Evolutionary conservation across 2,797 vertebrate species (phyloP), one percentile per base, ranked within the genome.

Genomic region (Manis pentadactyla): DNA sequence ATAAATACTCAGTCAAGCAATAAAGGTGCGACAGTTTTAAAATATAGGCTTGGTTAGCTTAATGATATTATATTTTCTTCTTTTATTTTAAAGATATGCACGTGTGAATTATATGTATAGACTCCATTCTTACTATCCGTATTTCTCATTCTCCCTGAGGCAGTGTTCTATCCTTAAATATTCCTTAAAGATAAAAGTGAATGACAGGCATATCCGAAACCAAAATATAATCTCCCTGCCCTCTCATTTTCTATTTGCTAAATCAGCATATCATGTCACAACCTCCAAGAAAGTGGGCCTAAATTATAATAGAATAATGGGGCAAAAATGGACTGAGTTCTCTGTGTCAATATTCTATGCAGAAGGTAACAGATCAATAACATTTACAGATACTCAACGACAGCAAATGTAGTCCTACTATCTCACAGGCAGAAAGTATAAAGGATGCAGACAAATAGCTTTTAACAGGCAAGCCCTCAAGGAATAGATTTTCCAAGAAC

Each of bases 41-140:
- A 98, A 98, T 98, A 98, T 94, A 96, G 97, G 97, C 94, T 98
- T 98, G 95, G 96, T 98, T 98, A 98, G 86, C 97, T 98, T 98
- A 98, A 98, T 98, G 97, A 96, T 66, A 87, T 94, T 97, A 98
- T 98, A 98, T 96, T 98, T 98, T 96, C 96, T 97, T 98, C 97
- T 97, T 98, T 97, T 97, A 97, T 98, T 91, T 98, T 98, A 98
- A 98, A 98, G 97, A 97, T 90, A 97, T 87, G 31, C 51, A 93
- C 75, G 64, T 10, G 9, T 39, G 81, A 78, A 87, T 94, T 90
- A 64, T 69, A 83, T 79, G 55, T 46, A 79, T 37, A 92, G 71
- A 84, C 66, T 78, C 17, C 61, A 55, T 73, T 97, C 85, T 69
- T 83, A 66, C 59, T 51, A 81, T 73, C 53, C 95, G 25, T 34